Evolutionary conservation across 2,113 vertebrate species (phyloP).

Genomic region (Muntiacus reevesi): DNA sequence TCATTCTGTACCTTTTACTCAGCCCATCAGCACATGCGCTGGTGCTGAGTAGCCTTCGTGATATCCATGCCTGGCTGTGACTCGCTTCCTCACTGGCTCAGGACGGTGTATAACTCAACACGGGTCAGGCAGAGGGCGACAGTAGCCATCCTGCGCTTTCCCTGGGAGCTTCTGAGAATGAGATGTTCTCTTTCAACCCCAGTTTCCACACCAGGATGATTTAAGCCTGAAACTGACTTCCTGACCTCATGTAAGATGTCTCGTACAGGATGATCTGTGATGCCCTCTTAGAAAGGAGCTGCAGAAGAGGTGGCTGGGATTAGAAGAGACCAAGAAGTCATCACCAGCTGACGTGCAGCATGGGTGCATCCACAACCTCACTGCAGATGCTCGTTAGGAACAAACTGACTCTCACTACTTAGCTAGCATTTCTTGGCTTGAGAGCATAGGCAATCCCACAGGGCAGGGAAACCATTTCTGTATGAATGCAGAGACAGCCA

Average conservation of each 20-base stretch:
- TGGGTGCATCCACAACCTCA: accelerated
- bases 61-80: no score
- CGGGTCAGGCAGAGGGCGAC: not conserved
- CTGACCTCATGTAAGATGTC: not conserved
- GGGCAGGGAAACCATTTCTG: not conserved
- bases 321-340: not conserved
- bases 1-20: not conserved
- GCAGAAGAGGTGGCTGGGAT: not conserved
- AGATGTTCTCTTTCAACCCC: not conserved
- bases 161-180: not conserved
- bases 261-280: not conserved
- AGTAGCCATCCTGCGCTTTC: not conserved
- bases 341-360: accelerated
- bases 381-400: not conserved
- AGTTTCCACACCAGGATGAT: not conserved
- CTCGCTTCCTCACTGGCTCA: not conserved
- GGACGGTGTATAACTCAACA: accelerated
- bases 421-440: not conserved
- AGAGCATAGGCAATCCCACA: not conserved
- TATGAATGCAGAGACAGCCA: not conserved
- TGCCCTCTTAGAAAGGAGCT: not conserved
- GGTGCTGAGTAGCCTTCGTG: accelerated
- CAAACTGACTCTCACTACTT: not conserved
- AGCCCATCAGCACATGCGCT: not conserved
- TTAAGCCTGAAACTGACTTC: not conserved